Base-by-base conservation (phyloP, 2,888 invertebrate genomes). In the Polyommatus icarus region DNA sequence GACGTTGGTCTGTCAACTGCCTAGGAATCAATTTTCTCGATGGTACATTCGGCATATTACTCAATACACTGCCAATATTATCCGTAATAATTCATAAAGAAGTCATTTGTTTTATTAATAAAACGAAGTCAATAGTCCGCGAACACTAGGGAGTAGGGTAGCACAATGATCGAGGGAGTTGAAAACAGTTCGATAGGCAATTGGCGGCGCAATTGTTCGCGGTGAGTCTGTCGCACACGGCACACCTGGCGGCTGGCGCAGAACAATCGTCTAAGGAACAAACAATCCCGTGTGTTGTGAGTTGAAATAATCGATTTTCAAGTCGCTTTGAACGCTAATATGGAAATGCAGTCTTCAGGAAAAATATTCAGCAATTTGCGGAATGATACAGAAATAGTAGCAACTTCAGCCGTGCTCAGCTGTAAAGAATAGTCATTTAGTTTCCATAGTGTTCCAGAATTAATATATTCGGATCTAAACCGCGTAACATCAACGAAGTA, bases 81-180 rank as follows among this genome's bases (percentile, higher is more conserved):
- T 54, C 54, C 10, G 3, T 61, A 61, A 20, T 61, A 61, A 20
- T 32, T 29, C 67, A 29, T 67, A 29, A 61, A 67, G 24, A 29
- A 8, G 4, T 61, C 29, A 5, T 15, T 67, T 67, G 5, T 67
- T 67, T 59, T 20, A 67, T 67, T 67, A 12, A 29, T 15, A 67
- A 67, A 67, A 29, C 67, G 10, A 6, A 67, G 15, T 67, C 67
- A 67, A 67, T 67, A 67, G 67, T 32, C 29, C 2, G 29, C 24
- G 29, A 67, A 67, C 6, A 67, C 67, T 67, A 67, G 67, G 67
- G 67, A 67, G 29, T 67, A 67, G 67, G 67, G 67, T 29, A 67
- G 29, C 15, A 67, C 29, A 67, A 32, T 67, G 10, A 67, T 67
- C 29, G 29, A 29, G 67, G 67, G 29, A 67, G 29, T 15, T 67